Evolutionary conservation across 2,113 vertebrate species (phyloP), one percentile per base, ranked within the genome.

Genomic region (Alouatta palliata): DNA sequence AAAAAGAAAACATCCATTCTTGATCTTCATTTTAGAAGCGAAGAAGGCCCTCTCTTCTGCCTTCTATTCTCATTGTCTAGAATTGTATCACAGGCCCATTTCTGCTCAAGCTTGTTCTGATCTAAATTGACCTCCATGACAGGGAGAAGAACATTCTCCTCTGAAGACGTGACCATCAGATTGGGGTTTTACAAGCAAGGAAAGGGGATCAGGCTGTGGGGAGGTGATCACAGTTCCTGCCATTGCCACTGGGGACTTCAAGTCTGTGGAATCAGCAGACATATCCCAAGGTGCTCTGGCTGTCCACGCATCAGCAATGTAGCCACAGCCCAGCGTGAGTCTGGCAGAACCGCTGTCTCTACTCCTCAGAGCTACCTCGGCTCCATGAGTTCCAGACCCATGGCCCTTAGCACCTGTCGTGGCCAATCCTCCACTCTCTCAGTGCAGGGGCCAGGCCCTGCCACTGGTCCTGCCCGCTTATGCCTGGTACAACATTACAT

Each of bases 211-310:
- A 54, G 64, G 19, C 77, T 52, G 35, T 43, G 47, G 35, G 21
- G 13, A 88, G 27, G 2, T 14, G 40, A 47, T 27, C 54, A 54
- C 17, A 37, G 27, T 9, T 16, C 14, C 49, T 21, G 49, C 21
- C 56, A 0, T 64, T 20, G 35, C 21, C 14, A 7, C 14, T 35
- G 40, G 43, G 52, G 47, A 52, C 17, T 77, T 19, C 2, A 4
- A 30, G 49, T 40, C 17, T 35, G 30, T 16, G 20, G 83, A 49
- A 25, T 32, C 3, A 3, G 20, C 35, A 40, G 10, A 3, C 7
- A 1, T 1, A 6, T 45, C 49, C 25, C 58, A 10, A 2, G 12
- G 6, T 3, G 0, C 11, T 14, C 11, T 19, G 30, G 11, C 37
- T 56, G 17, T 14, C 58, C 30, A 1, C 23, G 49, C 27, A 2